phyloP scores from a whole-genome alignment of 2,888 invertebrate genomes.

The Drosophila meridiana region DNA sequence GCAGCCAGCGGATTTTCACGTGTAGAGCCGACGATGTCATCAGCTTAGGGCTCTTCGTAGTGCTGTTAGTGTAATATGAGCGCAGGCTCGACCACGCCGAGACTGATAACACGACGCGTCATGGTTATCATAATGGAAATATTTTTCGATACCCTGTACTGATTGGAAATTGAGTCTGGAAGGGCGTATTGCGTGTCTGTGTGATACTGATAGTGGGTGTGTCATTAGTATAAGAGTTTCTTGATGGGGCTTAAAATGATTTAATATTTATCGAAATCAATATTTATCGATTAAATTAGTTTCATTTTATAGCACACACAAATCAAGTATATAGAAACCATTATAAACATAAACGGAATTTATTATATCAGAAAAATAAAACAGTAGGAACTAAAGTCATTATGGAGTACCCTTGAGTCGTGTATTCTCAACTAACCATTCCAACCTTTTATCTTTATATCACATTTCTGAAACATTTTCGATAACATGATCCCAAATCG shows the following conservation, averaged over 20 bases:
- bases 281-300: neutral
- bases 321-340: neutral
- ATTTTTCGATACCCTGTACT: constrained; percentile 6
- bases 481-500: neutral
- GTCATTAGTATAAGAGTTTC: neutral
- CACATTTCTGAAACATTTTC: neutral
- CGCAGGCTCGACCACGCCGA: neutral
- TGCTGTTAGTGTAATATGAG: constrained; percentile 6
- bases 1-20: neutral
- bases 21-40: neutral
- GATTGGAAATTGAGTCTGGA: neutral
- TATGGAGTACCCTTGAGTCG: neutral
- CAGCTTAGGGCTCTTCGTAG: neutral
- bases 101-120: constrained; percentile 31
- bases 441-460: neutral
- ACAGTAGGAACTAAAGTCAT: neutral
- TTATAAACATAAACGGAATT: no score
- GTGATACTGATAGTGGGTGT: neutral
- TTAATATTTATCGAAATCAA: neutral
- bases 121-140: constrained; percentile 26
- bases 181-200: neutral
- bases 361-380: neutral
- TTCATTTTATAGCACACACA: neutral
- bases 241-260: neutral
- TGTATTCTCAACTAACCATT: no score